Percentiles rank a stretch among this genome's conserved stretches.
Conservation (phyloP, 1,140 invertebrate species). For the Heterodera carotae region DNA sequence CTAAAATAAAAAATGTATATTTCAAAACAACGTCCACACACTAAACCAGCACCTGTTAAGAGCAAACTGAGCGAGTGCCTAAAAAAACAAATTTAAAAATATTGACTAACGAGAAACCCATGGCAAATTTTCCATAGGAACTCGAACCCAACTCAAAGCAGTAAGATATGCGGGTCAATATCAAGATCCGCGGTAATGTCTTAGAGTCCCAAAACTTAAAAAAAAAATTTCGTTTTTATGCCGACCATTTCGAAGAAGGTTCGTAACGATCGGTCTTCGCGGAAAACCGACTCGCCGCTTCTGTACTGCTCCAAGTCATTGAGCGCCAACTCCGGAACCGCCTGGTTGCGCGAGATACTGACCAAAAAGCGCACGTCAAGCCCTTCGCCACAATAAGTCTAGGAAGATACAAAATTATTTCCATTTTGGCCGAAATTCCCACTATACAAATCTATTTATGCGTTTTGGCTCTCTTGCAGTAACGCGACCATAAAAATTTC, state of each 20-base stretch:
- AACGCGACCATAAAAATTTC: no score
- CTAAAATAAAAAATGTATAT: no score
- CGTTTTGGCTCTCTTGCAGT: no score
- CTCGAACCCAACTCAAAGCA: no score
- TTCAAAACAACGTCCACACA: no score
- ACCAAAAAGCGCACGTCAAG: constrained; percentile 25
- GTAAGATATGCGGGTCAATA: no score
- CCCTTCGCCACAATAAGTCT: constrained; percentile 32
- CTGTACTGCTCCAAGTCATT: constrained; percentile 37
- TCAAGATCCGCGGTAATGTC: no score
- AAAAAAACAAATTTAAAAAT: no score
- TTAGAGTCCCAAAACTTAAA: no score
- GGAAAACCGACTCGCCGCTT: constrained; percentile 29
- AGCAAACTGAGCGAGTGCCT: constrained; percentile 27
- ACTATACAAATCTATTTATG: neutral
- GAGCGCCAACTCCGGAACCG: constrained; percentile 18
- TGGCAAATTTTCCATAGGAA: no score
- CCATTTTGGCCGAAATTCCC: neutral
- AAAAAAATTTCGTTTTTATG: neutral
- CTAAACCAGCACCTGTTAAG: constrained; percentile 29
- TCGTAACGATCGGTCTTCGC: constrained; percentile 38
- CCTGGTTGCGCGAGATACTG: constrained; percentile 15
- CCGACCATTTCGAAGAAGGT: constrained; percentile 39
- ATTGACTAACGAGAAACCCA: no score
- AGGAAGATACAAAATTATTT: neutral